Evolutionary conservation across 2,888 invertebrate genomes (phyloP).

Genomic region (Tribolium freemani): DNA sequence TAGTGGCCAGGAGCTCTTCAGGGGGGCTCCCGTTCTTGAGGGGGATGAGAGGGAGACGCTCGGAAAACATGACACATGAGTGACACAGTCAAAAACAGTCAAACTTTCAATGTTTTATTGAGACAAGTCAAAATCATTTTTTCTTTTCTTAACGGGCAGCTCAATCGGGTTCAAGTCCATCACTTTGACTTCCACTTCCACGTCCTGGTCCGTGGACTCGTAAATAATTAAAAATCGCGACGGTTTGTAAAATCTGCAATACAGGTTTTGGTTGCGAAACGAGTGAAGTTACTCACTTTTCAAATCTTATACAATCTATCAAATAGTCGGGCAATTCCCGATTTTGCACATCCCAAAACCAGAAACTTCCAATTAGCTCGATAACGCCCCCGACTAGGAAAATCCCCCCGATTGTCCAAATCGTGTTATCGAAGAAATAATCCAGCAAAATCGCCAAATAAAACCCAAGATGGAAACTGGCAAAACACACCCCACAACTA

Average conservation of each 20-base stretch:
- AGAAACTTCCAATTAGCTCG: not conserved
- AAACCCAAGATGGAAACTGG: not conserved
- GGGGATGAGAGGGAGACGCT: not conserved
- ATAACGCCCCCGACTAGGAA: not conserved
- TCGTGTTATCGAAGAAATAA: not conserved
- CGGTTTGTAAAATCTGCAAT: slow-evolving; percentile 9
- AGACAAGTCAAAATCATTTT: not conserved
- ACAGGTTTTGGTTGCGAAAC: not conserved
- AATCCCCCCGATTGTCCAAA: not conserved
- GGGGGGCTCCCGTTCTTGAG: not conserved
- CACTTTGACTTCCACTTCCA: not conserved
- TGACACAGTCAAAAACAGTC: not conserved
- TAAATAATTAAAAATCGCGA: slow-evolving; percentile 3
- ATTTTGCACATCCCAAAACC: slow-evolving; percentile 12
- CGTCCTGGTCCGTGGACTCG: not conserved
- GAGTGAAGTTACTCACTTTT: not conserved
- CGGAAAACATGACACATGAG: not conserved
- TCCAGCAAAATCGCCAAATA: not conserved
- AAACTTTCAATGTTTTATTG: not conserved
- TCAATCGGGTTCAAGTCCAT: not conserved
- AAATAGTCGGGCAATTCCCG: slow-evolving; percentile 15
- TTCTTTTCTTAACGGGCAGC: not conserved
- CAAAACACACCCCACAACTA: not conserved
- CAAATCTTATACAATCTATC: slow-evolving; percentile 4
- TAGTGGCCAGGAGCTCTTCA: not conserved